Evolutionary conservation across 2,888 invertebrate species (phyloP).

Genomic region (Xestia sexstrigata): DNA sequence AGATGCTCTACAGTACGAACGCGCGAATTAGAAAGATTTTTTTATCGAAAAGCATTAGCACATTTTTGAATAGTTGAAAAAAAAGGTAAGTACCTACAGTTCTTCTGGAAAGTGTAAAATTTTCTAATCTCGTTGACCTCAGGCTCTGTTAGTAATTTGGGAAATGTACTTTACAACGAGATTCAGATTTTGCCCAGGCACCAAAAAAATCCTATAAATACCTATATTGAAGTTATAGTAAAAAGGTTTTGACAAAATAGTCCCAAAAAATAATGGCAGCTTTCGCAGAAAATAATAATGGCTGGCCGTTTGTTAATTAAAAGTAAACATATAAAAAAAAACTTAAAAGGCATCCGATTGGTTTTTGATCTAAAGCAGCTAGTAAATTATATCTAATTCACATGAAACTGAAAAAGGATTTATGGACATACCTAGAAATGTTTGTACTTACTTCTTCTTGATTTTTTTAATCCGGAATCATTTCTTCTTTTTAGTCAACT

Average conservation of each 20-base stretch:
- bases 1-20: neutral
- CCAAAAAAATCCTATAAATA: too few species aligned
- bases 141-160: neutral
- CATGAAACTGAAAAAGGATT: neutral
- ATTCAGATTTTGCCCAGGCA: neutral
- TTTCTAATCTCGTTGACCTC: neutral
- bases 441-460: neutral
- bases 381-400: neutral
- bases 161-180: neutral
- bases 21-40: neutral
- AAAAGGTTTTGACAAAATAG: neutral
- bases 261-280: neutral
- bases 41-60: neutral
- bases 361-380: neutral
- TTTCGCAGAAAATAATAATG: neutral
- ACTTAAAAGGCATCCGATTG: neutral
- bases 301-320: neutral
- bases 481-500: neutral
- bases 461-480: neutral
- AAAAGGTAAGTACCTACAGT: too few species aligned
- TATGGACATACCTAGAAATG: neutral
- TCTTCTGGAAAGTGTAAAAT: neutral
- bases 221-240: too few species aligned
- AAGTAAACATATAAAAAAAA: neutral
- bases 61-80: too few species aligned